Base-by-base conservation (phyloP, 2,113 vertebrate genomes). In the Myotis lucifugus region DNA sequence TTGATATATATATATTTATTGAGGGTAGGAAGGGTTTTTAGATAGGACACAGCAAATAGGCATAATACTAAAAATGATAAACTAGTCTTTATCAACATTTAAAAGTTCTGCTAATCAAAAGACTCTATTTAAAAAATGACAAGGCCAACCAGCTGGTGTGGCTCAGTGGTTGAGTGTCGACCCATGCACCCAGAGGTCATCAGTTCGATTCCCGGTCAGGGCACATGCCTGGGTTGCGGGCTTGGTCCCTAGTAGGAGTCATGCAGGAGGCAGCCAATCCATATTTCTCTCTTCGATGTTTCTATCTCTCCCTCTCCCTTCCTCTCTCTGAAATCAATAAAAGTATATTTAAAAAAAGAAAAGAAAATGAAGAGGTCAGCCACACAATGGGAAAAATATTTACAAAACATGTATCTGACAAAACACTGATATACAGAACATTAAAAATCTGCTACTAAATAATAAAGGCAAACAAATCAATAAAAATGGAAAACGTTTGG, bases 401-500 rank as follows among this genome's bases (percentile, higher is more conserved):
- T 95, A 17, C 10, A 81, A 81, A 90, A 76, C 15, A 40, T 34
- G 5, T 50, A 34, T 37, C n/a, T 48, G 18, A 91, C 11, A n/a
- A 93, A 89, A 8, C 42, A 79, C 42, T 81, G 69, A 34, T 25
- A 69, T 54, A 21, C 13, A 94, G 34, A 85, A 74, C 5, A 85
- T 84, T 32, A 29, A 94, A 89, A 78, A 83, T 42, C 6, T 50
- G 29, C 23, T 77, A 78, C 21, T 89, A 12, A 72, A 70, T 77
- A 88, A 85, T 32, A 88, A 77, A 72, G 48, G 5, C 23, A 91
- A 54, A 67, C 29, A 84, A 74, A 52, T 73, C 27, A 85, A 90
- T 77, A 86, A 76, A 91, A 95, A 79, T 78, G 13, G 11, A 83
- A 82, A 85, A 72, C 48, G 74, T 67, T 6, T 73, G 21, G 83